These are phyloP conservation scores for Neogobius melanostomus DNA, from an alignment of 2,113 vertebrate species.

Conservation along the genomic window DNA sequence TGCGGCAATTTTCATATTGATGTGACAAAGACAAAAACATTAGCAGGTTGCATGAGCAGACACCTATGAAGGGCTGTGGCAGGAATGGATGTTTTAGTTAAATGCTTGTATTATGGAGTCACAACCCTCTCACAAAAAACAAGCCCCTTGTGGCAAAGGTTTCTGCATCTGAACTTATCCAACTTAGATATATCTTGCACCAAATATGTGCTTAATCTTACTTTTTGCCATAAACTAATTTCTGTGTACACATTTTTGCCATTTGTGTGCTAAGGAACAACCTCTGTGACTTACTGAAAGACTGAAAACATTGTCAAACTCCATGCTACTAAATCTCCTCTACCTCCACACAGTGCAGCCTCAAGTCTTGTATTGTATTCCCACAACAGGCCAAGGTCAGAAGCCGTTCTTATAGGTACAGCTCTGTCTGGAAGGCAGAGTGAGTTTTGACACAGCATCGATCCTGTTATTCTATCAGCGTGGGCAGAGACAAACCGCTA, in stretches of 20 bases:
- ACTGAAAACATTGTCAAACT: background rate
- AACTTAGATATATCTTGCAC: too few relatives aligned
- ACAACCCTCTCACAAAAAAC: background rate
- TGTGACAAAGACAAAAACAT: background rate
- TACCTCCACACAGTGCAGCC: conserved; percentile 9
- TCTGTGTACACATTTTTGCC: background rate
- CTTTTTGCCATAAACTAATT: background rate
- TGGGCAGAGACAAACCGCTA: conserved; percentile 55
- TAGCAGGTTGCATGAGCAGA: too few relatives aligned
- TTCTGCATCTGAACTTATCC: too few relatives aligned
- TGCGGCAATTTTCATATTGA: background rate
- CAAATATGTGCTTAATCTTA: background rate
- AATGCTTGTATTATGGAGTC: background rate
- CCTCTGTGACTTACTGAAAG: background rate
- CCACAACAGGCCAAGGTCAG: conserved; percentile 22
- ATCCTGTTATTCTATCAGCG: conserved; percentile 47
- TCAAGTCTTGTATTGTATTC: background rate
- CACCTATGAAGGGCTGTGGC: too few relatives aligned
- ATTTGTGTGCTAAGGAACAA: background rate
- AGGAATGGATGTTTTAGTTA: background rate
- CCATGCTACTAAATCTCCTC: background rate
- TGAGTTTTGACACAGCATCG: conserved; percentile 38
- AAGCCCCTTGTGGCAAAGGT: background rate
- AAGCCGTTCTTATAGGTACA: conserved; percentile 16
- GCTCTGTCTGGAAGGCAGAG: conserved; percentile 21